Percentiles rank a stretch among this genome's conserved stretches.
phyloP scores from a whole-genome alignment of 2,113 vertebrate species.

The Tragelaphus imberbis region DNA sequence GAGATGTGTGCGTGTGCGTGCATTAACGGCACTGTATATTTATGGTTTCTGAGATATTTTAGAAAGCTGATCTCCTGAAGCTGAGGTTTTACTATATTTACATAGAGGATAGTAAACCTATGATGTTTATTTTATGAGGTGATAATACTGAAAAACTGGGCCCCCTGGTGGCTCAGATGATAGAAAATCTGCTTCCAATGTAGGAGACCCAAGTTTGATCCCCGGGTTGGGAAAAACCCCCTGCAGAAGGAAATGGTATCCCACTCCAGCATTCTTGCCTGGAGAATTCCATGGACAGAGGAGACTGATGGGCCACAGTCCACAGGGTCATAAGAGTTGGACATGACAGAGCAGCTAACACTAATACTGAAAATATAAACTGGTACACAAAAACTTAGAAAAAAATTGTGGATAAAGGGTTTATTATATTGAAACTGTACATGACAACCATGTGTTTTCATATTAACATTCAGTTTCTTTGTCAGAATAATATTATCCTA shows the following conservation, averaged over 20 bases:
- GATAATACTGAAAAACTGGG: not conserved
- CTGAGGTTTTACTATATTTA: not conserved
- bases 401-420: not conserved
- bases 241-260: not conserved
- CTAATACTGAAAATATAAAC: not conserved
- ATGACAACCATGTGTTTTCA: not conserved
- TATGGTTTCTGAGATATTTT: not conserved
- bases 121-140: not conserved
- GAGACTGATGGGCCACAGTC: not conserved
- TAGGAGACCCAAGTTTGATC: not conserved
- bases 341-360: not conserved
- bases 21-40: not conserved
- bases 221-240: fast-evolving
- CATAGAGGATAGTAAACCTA: not conserved
- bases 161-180: not conserved
- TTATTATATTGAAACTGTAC: not conserved
- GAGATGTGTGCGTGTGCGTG: not conserved
- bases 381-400: not conserved
- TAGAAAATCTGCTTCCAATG: not conserved
- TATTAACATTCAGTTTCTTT: not conserved
- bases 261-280: not conserved
- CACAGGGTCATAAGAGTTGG: not conserved
- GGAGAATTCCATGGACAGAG: not conserved
- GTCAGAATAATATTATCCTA: not conserved
- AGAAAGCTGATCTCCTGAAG: not conserved